Conservation (phyloP, 35 echinoderm and acorn worm genomes). For the Anneissia japonica region DNA sequence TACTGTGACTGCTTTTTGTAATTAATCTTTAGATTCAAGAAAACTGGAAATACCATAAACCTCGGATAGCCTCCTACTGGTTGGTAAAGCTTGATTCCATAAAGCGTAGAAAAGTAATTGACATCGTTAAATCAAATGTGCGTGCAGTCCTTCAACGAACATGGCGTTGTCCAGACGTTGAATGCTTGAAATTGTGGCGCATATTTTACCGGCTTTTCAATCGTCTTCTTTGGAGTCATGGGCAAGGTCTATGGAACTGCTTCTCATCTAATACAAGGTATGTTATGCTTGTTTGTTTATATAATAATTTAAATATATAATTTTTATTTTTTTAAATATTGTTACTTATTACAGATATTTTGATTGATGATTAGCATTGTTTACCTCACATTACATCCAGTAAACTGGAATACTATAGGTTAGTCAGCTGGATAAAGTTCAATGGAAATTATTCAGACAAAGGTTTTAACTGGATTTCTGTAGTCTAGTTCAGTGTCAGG, state of each 20-base stretch:
- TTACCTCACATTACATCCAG: background rate
- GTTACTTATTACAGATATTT: background rate
- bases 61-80: constrained; percentile 99
- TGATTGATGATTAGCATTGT: too few relatives aligned
- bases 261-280: constrained; percentile 45
- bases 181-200: constrained; percentile 61
- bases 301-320: too few relatives aligned
- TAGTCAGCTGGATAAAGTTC: too few relatives aligned
- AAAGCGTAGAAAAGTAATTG: constrained; percentile 83
- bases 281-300: background rate
- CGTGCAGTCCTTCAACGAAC: constrained; percentile 71
- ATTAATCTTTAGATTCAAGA: constrained; percentile 57
- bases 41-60: constrained; percentile 98
- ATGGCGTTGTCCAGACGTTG: constrained; percentile 63
- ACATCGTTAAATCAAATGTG: constrained; percentile 91
- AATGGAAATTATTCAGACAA: too few relatives aligned
- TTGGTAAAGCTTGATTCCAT: constrained; percentile 96
- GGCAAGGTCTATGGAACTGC: constrained; percentile 96
- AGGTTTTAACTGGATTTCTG: too few relatives aligned
- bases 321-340: background rate
- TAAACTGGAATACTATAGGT: too few relatives aligned
- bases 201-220: constrained; percentile 87
- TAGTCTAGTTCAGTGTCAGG: too few relatives aligned
- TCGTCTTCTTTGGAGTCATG: constrained; percentile 90
- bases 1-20: background rate